These are phyloP conservation scores for Clarias magur DNA, from an alignment of 2,113 vertebrate genomes.

Conservation along the genomic window DNA sequence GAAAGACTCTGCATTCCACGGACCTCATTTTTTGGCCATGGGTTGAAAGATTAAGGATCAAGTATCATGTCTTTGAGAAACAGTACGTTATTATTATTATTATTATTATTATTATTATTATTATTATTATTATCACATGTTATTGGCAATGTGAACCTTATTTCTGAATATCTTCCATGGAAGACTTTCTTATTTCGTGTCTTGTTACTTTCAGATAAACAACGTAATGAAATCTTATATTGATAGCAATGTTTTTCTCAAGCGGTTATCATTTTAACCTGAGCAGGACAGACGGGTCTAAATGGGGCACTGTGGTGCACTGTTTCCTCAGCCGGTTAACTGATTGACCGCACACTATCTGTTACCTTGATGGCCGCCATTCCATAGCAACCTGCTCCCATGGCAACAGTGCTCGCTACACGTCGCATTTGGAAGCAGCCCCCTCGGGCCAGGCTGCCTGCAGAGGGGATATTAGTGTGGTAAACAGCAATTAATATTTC, in stretches of 20 bases:
- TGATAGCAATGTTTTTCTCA: neutral
- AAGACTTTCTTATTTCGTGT: neutral
- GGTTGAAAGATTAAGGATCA: neutral
- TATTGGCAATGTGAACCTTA: neutral
- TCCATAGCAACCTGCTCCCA: conserved; percentile 49
- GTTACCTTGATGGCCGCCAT: conserved; percentile 34
- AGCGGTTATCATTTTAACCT: neutral
- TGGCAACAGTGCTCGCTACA: conserved; percentile 31
- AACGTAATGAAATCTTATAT: neutral
- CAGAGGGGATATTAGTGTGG: conserved; percentile 41
- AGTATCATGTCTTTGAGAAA: too few species aligned
- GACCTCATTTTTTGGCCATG: too few species aligned
- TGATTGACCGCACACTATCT: conserved; percentile 17
- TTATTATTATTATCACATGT: neutral
- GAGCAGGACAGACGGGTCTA: neutral
- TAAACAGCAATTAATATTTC: conserved; percentile 50
- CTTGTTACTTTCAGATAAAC: neutral
- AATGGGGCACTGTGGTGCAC: neutral
- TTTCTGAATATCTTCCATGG: neutral
- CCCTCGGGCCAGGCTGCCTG: conserved; percentile 45
- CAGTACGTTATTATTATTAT: neutral
- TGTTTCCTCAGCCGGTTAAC: neutral
- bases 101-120: too few species aligned
- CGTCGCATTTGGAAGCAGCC: conserved; percentile 38
- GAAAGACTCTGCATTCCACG: too few species aligned